Evolutionary conservation across 2,797 vertebrate species (phyloP).

Genomic region (Micromesistius poutassou): DNA sequence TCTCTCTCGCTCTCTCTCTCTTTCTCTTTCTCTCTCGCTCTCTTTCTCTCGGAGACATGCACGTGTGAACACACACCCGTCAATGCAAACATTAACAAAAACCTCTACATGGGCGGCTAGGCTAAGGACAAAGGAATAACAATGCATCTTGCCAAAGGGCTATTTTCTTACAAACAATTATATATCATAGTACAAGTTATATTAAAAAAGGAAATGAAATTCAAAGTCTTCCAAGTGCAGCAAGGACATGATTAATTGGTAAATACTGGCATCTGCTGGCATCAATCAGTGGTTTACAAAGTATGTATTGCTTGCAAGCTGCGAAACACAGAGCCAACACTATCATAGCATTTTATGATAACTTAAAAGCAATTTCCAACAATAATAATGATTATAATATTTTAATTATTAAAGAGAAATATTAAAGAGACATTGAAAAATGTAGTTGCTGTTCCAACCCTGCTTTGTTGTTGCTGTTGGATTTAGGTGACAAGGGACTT

Average conservation of each 20-base stretch:
- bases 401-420: not conserved
- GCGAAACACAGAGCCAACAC: not conserved
- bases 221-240: not conserved
- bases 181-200: not conserved
- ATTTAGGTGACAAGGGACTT: too few relatives aligned
- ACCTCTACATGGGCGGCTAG: constrained; percentile 17
- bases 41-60: constrained; percentile 18
- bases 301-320: not conserved
- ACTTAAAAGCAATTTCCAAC: not conserved
- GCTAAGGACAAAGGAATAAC: constrained; percentile 38
- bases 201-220: not conserved
- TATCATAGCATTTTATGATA: not conserved
- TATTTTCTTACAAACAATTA: constrained; percentile 16
- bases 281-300: not conserved
- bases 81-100: constrained; percentile 8
- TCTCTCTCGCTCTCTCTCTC: not conserved
- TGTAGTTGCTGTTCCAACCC: too few relatives aligned
- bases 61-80: constrained; percentile 45
- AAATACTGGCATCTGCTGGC: constrained; percentile 43
- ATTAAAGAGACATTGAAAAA: not conserved
- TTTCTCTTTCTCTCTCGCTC: not conserved
- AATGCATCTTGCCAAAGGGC: constrained; percentile 23
- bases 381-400: not conserved
- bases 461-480: too few relatives aligned
- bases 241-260: not conserved